These are phyloP conservation scores for Crotalus helleri DNA, from an alignment of 2,113 vertebrate genomes.

Conservation along the genomic window DNA sequence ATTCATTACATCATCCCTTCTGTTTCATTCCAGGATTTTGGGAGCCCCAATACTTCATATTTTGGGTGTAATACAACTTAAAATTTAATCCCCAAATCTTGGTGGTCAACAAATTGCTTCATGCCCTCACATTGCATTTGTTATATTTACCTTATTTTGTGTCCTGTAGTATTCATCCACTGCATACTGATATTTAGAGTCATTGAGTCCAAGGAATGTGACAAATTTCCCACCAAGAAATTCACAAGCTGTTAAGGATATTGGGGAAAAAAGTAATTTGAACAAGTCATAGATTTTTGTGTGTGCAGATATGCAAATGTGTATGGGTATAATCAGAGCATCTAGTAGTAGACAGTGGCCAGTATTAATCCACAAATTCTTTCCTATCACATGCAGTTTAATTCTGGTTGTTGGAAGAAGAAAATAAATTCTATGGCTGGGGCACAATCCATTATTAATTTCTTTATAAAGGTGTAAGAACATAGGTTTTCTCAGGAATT, in stretches of 20 bases:
- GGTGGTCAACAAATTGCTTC: background rate
- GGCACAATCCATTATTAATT: background rate
- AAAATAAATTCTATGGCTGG: background rate
- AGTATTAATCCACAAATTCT: background rate
- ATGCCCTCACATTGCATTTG: background rate
- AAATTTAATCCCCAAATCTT: background rate
- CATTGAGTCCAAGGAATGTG: conserved; percentile 65
- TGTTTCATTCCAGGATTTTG: no score
- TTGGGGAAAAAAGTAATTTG: background rate
- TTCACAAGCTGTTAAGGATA: conserved; percentile 70
- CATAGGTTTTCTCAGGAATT: background rate
- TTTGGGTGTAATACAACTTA: background rate
- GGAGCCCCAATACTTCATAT: background rate
- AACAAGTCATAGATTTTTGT: background rate
- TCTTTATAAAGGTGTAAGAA: background rate
- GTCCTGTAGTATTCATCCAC: conserved; percentile 60
- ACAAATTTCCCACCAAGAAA: conserved; percentile 70
- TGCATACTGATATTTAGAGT: conserved; percentile 74
- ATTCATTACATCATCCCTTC: no score
- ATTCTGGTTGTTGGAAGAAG: background rate
- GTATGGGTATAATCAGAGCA: background rate
- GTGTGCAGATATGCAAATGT: background rate
- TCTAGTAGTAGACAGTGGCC: background rate
- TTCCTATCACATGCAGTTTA: background rate
- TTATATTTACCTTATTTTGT: conserved; percentile 41